Conservation (phyloP, 2,797 vertebrate genomes). For the Gymnothorax javanicus region DNA sequence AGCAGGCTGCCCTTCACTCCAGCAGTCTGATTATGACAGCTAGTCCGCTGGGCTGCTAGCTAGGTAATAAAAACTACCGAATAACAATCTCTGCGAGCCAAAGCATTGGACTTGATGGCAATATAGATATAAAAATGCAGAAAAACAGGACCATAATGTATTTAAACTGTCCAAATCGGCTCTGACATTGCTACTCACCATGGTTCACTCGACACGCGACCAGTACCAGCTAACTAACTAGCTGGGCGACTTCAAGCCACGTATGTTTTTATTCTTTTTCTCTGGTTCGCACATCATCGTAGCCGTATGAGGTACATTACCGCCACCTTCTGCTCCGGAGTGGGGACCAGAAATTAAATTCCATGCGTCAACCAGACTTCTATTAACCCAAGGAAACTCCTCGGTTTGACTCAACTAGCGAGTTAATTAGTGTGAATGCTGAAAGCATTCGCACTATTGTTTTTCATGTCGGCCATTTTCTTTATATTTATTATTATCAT, state of each 20-base stretch:
- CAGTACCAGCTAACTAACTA: slow-evolving; percentile 13
- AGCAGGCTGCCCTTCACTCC: no score
- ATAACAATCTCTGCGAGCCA: not conserved
- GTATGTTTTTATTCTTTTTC: slow-evolving; percentile 38
- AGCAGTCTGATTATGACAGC: not conserved
- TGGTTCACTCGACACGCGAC: slow-evolving; percentile 32
- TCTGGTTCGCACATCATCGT: no score
- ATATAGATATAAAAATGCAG: not conserved
- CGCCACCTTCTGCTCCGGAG: no score
- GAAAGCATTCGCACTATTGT: no score
- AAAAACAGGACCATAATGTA: not conserved
- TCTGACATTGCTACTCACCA: slow-evolving; percentile 41
- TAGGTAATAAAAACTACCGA: not conserved
- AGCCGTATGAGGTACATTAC: no score
- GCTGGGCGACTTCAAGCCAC: slow-evolving; percentile 41
- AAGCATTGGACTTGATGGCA: not conserved
- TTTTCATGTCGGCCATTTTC: no score
- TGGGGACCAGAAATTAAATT: no score
- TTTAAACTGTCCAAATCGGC: not conserved
- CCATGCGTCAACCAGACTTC: no score
- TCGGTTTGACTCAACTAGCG: no score
- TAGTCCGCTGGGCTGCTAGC: not conserved
- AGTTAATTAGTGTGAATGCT: no score
- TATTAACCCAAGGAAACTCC: no score
- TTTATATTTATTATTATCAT: no score